Percentiles rank a stretch among this genome's conserved stretches.
phyloP scores from a whole-genome alignment of 2,888 invertebrate genomes.

The Bursaphelenchus okinawaensis region DNA sequence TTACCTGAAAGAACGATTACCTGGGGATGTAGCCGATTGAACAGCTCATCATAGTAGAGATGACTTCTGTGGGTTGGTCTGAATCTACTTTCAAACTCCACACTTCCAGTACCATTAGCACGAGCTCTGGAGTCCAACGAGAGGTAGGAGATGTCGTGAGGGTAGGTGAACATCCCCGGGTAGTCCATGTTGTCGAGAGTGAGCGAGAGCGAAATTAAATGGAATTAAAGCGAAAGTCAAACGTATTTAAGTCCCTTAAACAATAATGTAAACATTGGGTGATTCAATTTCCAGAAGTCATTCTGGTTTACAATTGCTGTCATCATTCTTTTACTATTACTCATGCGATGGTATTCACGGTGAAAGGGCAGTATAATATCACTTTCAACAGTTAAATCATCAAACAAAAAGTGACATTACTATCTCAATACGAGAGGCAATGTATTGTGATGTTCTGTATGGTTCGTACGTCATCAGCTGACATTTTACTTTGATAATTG shows the following conservation, averaged over 20 bases:
- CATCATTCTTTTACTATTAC: no score
- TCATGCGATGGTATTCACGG: no score
- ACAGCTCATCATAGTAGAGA: neutral
- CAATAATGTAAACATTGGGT: neutral
- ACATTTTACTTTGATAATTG: no score
- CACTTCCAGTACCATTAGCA: neutral
- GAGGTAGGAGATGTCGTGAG: neutral
- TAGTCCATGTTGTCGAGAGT: neutral
- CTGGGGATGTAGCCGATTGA: neutral
- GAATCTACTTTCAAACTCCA: neutral
- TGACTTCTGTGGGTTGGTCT: neutral
- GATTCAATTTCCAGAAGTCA: no score
- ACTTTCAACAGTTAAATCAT: no score
- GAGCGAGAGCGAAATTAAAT: neutral
- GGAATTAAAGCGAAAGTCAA: neutral
- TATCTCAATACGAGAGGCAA: no score
- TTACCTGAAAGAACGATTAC: no score
- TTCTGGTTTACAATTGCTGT: no score
- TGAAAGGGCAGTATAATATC: no score
- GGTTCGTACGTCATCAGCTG: no score
- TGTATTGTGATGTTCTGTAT: no score
- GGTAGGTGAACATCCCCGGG: neutral
- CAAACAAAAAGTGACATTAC: no score
- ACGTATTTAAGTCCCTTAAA: neutral
- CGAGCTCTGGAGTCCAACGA: neutral